Percentiles rank a stretch among this genome's conserved stretches.
phyloP scores from a whole-genome alignment of 1,140 invertebrate species.

The Theocolax elegans region DNA sequence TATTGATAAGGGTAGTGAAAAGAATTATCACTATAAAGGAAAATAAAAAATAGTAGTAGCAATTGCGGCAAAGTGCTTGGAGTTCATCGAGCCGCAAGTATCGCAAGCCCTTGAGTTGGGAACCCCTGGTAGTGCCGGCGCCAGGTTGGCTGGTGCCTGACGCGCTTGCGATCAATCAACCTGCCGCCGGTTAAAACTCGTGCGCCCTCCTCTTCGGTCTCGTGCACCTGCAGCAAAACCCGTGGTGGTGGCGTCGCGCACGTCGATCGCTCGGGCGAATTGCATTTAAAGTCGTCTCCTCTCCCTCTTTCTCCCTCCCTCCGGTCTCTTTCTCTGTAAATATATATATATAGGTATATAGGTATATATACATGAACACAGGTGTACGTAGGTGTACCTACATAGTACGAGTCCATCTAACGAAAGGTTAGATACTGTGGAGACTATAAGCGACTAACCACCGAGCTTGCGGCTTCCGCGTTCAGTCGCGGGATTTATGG shows the following conservation, averaged over 20 bases:
- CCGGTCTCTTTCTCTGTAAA: background rate
- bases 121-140: slow-evolving; percentile 61
- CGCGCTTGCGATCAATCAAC: slow-evolving; percentile 64
- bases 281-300: background rate
- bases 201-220: background rate
- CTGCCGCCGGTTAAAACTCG: slow-evolving; percentile 46
- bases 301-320: background rate
- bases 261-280: background rate
- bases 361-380: too few species aligned
- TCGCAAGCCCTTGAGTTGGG: too few species aligned
- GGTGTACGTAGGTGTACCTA: too few species aligned
- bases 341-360: too few species aligned
- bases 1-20: too few species aligned
- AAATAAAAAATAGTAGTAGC: too few species aligned
- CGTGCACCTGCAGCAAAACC: too few species aligned
- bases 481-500: slow-evolving; percentile 26
- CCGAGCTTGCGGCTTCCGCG: background rate
- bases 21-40: too few species aligned
- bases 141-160: slow-evolving; percentile 65
- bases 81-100: too few species aligned
- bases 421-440: background rate
- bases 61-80: too few species aligned
- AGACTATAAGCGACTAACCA: background rate
- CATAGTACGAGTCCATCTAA: too few species aligned
- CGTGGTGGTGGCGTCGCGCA: too few species aligned